phyloP scores from a whole-genome alignment of 53 echinoderm and acorn worm genomes.

The Mesocentrotus franciscanus region DNA sequence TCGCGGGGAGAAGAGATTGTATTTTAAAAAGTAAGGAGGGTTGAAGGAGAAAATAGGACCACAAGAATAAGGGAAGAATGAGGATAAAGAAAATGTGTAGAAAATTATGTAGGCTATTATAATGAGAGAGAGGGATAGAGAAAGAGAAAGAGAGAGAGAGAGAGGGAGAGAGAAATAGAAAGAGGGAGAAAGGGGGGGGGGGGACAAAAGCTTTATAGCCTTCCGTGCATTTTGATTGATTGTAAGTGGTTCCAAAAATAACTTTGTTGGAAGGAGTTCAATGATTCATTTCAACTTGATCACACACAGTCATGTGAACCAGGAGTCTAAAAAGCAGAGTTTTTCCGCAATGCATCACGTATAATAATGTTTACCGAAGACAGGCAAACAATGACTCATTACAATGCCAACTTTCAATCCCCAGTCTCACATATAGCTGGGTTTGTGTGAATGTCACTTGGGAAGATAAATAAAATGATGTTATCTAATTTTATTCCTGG shows the following conservation, averaged over 20 bases:
- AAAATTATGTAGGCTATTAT: no score
- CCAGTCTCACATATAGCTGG: background rate
- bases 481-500: background rate
- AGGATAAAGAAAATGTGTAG: no score
- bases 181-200: no score
- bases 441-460: background rate
- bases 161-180: no score
- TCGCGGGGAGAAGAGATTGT: no score
- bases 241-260: background rate
- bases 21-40: no score
- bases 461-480: background rate
- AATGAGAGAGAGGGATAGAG: no score
- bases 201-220: background rate
- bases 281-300: background rate
- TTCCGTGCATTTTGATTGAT: background rate
- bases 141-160: no score
- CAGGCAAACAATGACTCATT: constrained; percentile 4
- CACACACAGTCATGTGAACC: background rate
- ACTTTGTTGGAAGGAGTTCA: background rate
- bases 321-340: background rate
- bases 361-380: background rate
- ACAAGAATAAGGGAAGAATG: no score
- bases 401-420: background rate
- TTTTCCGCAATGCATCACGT: background rate
- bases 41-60: no score